phyloP scores from a whole-genome alignment of 2,113 vertebrate species.

The Parus major region DNA sequence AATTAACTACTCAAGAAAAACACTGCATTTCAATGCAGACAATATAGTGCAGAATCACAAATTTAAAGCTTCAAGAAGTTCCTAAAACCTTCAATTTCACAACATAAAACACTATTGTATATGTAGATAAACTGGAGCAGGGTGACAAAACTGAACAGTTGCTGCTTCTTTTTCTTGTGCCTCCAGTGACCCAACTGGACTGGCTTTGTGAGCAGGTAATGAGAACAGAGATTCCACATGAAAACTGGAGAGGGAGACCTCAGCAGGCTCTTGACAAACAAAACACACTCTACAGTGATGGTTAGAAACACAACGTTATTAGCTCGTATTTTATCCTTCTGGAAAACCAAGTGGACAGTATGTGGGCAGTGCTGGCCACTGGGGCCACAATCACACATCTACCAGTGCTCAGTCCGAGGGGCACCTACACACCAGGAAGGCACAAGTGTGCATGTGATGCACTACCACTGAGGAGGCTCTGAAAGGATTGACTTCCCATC shows the following conservation, averaged over 20 bases:
- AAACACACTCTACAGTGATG: background rate
- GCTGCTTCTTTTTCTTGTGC: background rate
- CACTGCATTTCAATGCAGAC: background rate
- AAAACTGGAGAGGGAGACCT: background rate
- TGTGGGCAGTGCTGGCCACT: background rate
- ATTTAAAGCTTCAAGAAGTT: background rate
- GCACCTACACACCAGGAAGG: background rate
- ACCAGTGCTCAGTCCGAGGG: background rate
- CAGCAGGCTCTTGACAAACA: background rate
- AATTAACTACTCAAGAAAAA: background rate
- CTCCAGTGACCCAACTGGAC: background rate
- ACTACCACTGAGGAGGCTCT: background rate
- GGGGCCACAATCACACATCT: fast-evolving
- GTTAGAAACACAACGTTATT: background rate
- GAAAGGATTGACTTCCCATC: background rate
- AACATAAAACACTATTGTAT: background rate
- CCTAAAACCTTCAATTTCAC: background rate
- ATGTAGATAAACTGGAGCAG: background rate
- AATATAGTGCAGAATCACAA: background rate
- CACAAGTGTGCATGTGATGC: background rate
- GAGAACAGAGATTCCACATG: background rate
- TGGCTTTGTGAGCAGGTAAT: background rate
- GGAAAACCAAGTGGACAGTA: background rate
- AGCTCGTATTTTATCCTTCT: background rate
- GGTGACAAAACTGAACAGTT: background rate